Evolutionary conservation across 2,888 invertebrate genomes (phyloP), one percentile per base, ranked within the genome.

Genomic region (Lamellibrachia columna): DNA sequence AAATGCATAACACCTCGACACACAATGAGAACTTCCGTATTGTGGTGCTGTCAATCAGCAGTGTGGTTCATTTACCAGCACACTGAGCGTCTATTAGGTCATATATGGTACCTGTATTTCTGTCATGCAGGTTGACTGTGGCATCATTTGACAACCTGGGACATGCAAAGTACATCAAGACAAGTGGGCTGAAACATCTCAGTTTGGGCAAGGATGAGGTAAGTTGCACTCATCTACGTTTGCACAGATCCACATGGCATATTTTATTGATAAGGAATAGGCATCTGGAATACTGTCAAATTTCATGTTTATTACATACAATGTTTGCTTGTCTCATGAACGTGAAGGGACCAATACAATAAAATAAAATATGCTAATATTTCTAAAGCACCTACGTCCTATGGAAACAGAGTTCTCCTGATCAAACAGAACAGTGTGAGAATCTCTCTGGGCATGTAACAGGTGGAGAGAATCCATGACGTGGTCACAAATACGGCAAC

Each of bases 151-250:
- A 98, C 95, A 97, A 97, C 93, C 97, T 98, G 95, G 97, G 97
- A 11, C 98, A 98, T 8, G 7, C 92, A 96, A 97, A 97, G 58
- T 97, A 97, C 94, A 97, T 97, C 15, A 97, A 97, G 95, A 97
- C 97, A 93, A 97, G 98, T 0, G 97, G 97, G 52, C 97, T 98
- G 92, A 97, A 97, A 93, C 97, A 97, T 92, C 95, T 98, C 91
- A 96, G 97, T 0, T 96, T 98, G 90, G 97, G 97, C 58, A 98
- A 97, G 96, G 97, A 98, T 94, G 97, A 98, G 96, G 98, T 98
- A 96, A 97, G 97, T 92, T 97, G 3, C 4, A 22, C 22, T 75
- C 75, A 22, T 75, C 15, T 75, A 11, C 15, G 15, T n/a, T 15
- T 15, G 4, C 22, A 75, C 75, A 75, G 22, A 75, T 55, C 75